Evolutionary conservation across 37 sponge, comb jelly and placozoan species (phyloP).

Genomic region (Cliona cf. orientalis): DNA sequence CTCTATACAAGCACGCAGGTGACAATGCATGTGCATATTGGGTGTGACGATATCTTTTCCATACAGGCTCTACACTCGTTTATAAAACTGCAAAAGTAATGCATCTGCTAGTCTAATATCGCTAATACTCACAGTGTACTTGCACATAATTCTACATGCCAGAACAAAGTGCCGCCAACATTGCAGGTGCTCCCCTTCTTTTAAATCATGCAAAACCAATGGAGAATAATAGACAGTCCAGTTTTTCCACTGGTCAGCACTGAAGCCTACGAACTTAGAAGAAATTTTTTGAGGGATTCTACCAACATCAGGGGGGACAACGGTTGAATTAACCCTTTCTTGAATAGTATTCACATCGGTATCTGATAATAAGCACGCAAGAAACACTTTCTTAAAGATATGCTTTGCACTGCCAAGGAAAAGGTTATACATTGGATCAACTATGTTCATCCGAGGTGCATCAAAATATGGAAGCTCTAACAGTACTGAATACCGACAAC

Average conservation of each 20-base stretch:
- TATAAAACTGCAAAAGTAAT: slow-evolving; percentile 47
- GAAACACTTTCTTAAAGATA: slow-evolving; percentile 9
- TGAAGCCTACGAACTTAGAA: slow-evolving; percentile 25
- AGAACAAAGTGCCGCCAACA: slow-evolving; percentile 63
- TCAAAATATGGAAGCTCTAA: slow-evolving; percentile 66
- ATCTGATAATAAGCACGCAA: neutral
- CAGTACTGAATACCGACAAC: slow-evolving; percentile 46
- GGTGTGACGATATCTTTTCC: slow-evolving; percentile 32
- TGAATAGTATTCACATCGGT: no score
- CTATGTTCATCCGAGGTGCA: slow-evolving; percentile 25
- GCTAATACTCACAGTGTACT: neutral
- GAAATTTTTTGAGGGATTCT: slow-evolving; percentile 56
- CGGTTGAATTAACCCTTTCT: slow-evolving; percentile 10
- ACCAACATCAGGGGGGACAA: slow-evolving; percentile 47
- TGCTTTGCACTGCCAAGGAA: slow-evolving; percentile 65
- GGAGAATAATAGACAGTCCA: slow-evolving; percentile 52
- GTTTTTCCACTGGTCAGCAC: slow-evolving; percentile 68
- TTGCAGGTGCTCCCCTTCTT: slow-evolving; percentile 35
- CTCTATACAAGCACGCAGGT: slow-evolving; percentile 13
- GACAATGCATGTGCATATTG: slow-evolving; percentile 55
- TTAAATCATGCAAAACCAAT: slow-evolving; percentile 10
- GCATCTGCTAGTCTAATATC: slow-evolving; percentile 3
- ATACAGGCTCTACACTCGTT: slow-evolving; percentile 23
- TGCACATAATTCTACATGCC: slow-evolving; percentile 53
- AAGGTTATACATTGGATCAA: slow-evolving; percentile 79